A percentile compares a stretch with the other conserved stretches of the same genome.
phyloP scores from a whole-genome alignment of 2,797 vertebrate genomes.

The Danionella dracula region DNA sequence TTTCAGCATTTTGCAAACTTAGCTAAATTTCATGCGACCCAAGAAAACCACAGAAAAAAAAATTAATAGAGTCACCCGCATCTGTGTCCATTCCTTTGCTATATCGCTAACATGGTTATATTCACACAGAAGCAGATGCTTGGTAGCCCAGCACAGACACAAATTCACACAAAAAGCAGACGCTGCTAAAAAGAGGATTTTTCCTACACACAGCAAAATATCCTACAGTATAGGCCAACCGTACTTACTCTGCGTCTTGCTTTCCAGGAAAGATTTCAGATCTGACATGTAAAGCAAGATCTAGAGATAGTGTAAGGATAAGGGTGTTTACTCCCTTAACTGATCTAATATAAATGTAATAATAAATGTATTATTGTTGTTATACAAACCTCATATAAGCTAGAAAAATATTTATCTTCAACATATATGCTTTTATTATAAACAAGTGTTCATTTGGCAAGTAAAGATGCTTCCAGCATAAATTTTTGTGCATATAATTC shows the following conservation, averaged over 20 bases:
- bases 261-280: slow-evolving; percentile 1
- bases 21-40: slow-evolving; percentile 14
- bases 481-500: too few relatives aligned
- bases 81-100: slow-evolving; percentile 22
- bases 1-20: slow-evolving; percentile 9
- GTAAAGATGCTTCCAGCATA: too few relatives aligned
- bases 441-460: too few relatives aligned
- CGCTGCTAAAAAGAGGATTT: neutral
- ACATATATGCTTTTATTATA: too few relatives aligned
- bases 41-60: neutral
- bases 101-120: slow-evolving; percentile 32
- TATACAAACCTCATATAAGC: too few relatives aligned
- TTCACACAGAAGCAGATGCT: slow-evolving; percentile 12
- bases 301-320: neutral
- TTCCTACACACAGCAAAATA: neutral
- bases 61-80: slow-evolving; percentile 29
- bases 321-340: too few relatives aligned
- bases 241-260: slow-evolving; percentile 1
- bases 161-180: slow-evolving; percentile 4
- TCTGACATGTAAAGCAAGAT: neutral
- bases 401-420: too few relatives aligned
- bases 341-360: too few relatives aligned
- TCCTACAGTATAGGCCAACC: too few relatives aligned
- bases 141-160: neutral
- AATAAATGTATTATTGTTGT: too few relatives aligned